Evolutionary conservation across 2,888 invertebrate genomes (phyloP), one percentile per base, ranked within the genome.

Genomic region (Eulithis testata): DNA sequence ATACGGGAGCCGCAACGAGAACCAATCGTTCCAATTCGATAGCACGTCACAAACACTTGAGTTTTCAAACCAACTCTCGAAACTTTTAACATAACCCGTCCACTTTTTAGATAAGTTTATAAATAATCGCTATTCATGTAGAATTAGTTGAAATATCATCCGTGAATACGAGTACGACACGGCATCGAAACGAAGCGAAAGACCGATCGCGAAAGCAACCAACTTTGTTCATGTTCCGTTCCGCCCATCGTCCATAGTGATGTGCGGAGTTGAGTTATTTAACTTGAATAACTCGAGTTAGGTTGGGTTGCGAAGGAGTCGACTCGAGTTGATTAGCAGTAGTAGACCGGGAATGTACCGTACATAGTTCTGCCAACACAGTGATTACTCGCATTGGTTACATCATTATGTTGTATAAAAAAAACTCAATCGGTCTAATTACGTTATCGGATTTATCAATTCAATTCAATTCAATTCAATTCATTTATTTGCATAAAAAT

Each of bases 161-260:
- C 85, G 90, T 86, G 87, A 87, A 83, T 88, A 78, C 87, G 87
- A 91, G 90, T 89, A 91, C 91, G 90, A 83, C 89, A 87, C 90
- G 89, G 89, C 89, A 84, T 87, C 88, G 87, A 83, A 4, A 84
- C 88, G 82, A 90, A 88, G 89, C 90, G 79, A 87, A 89, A 89
- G 88, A 88, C 84, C 87, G 83, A 82, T 74, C 85, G 84, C 84
- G 83, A 87, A 79, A 87, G 60, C 68, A 62, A 85, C 43, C 37
- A 40, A 53, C 40, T 89, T 86, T 75, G 76, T 74, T 84, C 84
- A 82, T 75, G 76, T 74, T 84, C 84, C 82, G 76, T 74, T 84
- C 84, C 82, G 84, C 76, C 76, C 74, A 81, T 78, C 21, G 31
- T 31, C 31, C 31, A 31, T 31, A 21, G 21, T 21, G 21, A 21